Conservation (phyloP, 2,797 vertebrate genomes). For the Parotocinclus haroldoi region DNA sequence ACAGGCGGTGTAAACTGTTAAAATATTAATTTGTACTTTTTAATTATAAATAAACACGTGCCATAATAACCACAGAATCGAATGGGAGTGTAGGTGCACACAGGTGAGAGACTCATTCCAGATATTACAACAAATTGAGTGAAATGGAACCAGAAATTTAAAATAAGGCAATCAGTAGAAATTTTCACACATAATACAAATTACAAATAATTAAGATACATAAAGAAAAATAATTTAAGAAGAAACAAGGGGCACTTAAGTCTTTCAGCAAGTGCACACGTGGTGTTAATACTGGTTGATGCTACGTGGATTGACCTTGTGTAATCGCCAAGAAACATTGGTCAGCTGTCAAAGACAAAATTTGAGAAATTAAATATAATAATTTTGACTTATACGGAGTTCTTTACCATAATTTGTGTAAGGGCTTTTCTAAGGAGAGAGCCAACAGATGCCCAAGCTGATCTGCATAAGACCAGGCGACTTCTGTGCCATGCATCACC, state of each 20-base stretch:
- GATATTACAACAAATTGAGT: constrained; percentile 18
- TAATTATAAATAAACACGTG: constrained; percentile 60
- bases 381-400: constrained; percentile 8
- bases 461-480: not conserved
- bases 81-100: constrained; percentile 55
- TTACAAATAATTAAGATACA: constrained; percentile 45
- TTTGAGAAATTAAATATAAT: constrained; percentile 24
- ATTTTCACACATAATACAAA: constrained; percentile 52
- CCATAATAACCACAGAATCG: constrained; percentile 42
- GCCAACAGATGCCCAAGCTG: constrained; percentile 11
- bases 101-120: constrained; percentile 35
- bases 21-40: constrained; percentile 59
- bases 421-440: not conserved
- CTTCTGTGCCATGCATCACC: constrained; percentile 67
- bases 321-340: not conserved
- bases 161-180: constrained; percentile 61
- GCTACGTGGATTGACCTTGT: constrained; percentile 51
- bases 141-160: constrained; percentile 30
- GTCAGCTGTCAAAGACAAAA: constrained; percentile 27
- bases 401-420: not conserved
- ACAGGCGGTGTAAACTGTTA: constrained; percentile 67
- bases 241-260: constrained; percentile 7
- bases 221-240: constrained; percentile 48
- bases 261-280: constrained; percentile 48
- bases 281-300: constrained; percentile 56